Evolutionary conservation across 1,140 invertebrate genomes (phyloP), one percentile per base, ranked within the genome.

Genomic region (Ctenoplectra terminalis): DNA sequence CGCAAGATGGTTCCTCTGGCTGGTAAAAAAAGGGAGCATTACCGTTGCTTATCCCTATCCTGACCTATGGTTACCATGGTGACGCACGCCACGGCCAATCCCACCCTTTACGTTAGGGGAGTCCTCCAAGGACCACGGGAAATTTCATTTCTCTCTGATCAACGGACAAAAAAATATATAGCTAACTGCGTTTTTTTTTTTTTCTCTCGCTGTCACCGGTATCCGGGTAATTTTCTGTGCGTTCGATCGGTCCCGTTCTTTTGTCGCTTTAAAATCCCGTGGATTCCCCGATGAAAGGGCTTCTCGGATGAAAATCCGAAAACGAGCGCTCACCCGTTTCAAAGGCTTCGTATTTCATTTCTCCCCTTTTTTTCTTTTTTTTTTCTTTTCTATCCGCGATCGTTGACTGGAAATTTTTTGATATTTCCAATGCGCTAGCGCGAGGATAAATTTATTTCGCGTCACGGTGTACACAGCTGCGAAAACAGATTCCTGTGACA

Each of bases 1-100:
- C 70, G 86, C 89, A 91, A 91, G 90, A 91, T 91, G 90, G 89
- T 90, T 91, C 75, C 90, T 90, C 66, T 40, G 76, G 67, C 43
- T 61, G 61, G 34, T 63, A 74, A 54, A 85, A 83, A 88, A 89
- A 88, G 83, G 88, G 81, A 87, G 85, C 82, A 84, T 89, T 87
- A 78, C 84, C 89, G 86, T 87, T 83, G 82, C 88, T 88, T 86
- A 82, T 90, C 88, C 87, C 84, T 88, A 72, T 88, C 78, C 87
- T 88, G 87, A 88, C 87, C 83, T 88, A 86, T 76, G 75, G 87
- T 89, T 87, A 76, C 87, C 87, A 89, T 88, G 87, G 60, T 73
- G 75, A 89, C 87, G 81, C 73, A 72, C 76, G 72, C 23, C 52
- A 69, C 70, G 73, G 81, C 79, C 84, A 83, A 88, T 86, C 84